Percentiles rank a stretch among this genome's conserved stretches.
Conservation (phyloP, 2,113 vertebrate species). For the Chamaetylas fuelleborni region DNA sequence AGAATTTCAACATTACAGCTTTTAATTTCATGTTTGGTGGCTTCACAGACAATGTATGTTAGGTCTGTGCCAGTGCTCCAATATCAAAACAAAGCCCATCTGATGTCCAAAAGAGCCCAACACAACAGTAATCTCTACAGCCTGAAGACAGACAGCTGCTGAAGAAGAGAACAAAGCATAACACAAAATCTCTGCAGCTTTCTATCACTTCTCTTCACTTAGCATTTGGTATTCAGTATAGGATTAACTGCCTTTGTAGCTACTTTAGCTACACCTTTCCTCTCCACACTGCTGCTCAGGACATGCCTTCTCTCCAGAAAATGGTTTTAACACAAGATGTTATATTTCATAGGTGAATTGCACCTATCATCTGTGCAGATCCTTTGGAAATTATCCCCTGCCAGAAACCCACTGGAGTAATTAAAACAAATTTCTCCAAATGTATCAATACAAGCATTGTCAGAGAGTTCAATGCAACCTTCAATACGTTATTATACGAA, state of each 20-base stretch:
- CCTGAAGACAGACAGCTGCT: background rate
- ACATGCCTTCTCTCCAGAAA: background rate
- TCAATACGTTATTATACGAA: background rate
- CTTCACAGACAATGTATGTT: background rate
- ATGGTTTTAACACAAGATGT: background rate
- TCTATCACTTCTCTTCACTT: background rate
- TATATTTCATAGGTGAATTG: background rate
- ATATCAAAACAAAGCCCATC: background rate
- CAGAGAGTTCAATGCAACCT: background rate
- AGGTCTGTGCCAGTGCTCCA: background rate
- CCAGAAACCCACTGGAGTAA: background rate
- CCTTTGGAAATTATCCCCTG: background rate
- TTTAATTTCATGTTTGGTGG: background rate
- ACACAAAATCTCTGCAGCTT: background rate
- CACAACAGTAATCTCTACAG: background rate
- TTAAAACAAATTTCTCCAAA: background rate
- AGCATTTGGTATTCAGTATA: background rate
- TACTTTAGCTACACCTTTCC: background rate
- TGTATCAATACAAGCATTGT: background rate
- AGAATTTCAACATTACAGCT: background rate
- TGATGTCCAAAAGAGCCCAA: background rate
- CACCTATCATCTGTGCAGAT: background rate
- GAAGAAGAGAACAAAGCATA: background rate
- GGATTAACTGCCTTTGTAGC: background rate
- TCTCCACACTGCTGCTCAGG: background rate